These are phyloP conservation scores for Rhombomys opimus DNA, from an alignment of 2,113 vertebrate species.

Conservation along the genomic window DNA sequence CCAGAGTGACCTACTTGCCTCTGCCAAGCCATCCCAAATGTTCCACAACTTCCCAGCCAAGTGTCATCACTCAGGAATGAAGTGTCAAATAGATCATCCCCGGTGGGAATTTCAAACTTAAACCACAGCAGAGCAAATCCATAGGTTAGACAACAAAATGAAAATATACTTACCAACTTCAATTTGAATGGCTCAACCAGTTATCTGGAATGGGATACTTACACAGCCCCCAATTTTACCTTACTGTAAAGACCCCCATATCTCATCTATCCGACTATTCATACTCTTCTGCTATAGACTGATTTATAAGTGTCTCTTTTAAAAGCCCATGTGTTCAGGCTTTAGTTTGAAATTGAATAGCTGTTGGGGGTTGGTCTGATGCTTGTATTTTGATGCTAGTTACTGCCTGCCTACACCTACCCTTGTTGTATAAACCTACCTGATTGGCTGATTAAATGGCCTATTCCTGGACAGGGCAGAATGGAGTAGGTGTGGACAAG, in stretches of 20 bases:
- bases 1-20: neutral
- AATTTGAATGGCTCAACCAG: neutral
- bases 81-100: neutral
- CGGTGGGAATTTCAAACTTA: neutral
- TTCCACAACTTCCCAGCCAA: neutral
- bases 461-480: no score
- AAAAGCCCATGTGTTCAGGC: neutral
- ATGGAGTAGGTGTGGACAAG: no score
- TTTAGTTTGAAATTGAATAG: neutral
- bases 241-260: neutral
- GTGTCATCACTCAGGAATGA: neutral
- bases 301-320: neutral
- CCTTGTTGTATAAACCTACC: no score
- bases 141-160: neutral
- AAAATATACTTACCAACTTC: constrained; percentile 16
- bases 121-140: neutral
- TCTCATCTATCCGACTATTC: neutral
- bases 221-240: neutral
- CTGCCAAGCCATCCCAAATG: neutral
- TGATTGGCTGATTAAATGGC: no score
- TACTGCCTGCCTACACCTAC: no score
- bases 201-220: neutral
- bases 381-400: no score
- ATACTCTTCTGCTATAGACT: neutral
- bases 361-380: no score